A percentile compares a stretch with the other conserved stretches of the same genome.
phyloP scores from a whole-genome alignment of 2,888 invertebrate species.

The Smittia aterrima region DNA sequence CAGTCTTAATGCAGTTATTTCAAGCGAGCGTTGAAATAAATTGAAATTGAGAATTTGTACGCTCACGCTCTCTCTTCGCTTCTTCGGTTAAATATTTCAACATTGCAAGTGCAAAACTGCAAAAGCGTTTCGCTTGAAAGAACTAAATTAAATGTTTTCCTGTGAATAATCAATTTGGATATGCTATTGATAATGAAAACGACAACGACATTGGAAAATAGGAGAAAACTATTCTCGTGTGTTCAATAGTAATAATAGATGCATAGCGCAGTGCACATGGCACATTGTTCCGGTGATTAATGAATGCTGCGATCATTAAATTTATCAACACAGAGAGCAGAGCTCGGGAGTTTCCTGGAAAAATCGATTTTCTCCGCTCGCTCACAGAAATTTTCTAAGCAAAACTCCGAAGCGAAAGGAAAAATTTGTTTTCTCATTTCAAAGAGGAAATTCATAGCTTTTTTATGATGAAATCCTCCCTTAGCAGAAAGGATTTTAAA shows the following conservation, averaged over 20 bases:
- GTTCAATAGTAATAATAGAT: conserved; percentile 28
- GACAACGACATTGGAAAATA: not conserved
- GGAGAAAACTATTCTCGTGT: not conserved
- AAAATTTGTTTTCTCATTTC: not conserved
- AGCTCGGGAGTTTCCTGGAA: too few species aligned
- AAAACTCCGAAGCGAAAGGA: not conserved
- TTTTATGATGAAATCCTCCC: not conserved
- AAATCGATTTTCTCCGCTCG: too few species aligned
- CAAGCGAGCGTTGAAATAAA: not conserved
- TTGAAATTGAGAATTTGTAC: not conserved
- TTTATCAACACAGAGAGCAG: conserved; percentile 18
- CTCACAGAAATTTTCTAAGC: too few species aligned
- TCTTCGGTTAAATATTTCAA: too few species aligned
- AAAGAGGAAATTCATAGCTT: not conserved
- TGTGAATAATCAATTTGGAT: conserved; percentile 33
- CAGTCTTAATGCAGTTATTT: conserved; percentile 17
- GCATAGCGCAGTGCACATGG: conserved; percentile 12
- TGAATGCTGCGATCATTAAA: conserved; percentile 23
- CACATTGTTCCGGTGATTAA: conserved; percentile 33
- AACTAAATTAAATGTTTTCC: conserved; percentile 7
- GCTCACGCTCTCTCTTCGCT: not conserved
- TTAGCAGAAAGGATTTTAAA: not conserved
- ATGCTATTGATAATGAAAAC: conserved; percentile 24
- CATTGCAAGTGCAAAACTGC: not conserved
- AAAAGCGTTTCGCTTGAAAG: not conserved